These are phyloP conservation scores for Salvelinus fontinalis DNA, from an alignment of 2,113 vertebrate species.

Conservation along the genomic window DNA sequence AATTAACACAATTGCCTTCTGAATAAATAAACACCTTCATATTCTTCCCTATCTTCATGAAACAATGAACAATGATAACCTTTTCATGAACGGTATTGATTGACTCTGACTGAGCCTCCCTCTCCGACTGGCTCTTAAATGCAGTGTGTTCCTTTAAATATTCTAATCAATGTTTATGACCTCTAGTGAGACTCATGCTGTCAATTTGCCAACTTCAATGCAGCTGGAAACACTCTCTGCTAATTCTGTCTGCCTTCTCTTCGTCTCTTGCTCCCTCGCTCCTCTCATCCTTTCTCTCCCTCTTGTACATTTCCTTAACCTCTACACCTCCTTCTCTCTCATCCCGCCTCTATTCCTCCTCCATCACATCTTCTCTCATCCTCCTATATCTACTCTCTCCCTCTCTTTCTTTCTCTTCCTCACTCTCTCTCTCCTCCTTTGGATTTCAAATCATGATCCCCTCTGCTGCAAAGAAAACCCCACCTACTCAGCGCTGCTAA, in stretches of 20 bases:
- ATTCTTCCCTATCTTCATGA: constrained; percentile 3
- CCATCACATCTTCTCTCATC: background rate
- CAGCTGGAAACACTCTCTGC: constrained; percentile 43
- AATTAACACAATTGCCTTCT: background rate
- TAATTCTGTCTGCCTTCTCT: constrained; percentile 10
- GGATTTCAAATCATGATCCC: constrained; percentile 66
- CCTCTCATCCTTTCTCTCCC: background rate
- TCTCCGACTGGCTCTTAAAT: background rate
- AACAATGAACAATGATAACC: background rate
- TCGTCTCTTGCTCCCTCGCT: constrained; percentile 15
- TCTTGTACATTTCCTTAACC: background rate
- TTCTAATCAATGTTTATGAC: constrained; percentile 70
- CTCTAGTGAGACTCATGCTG: constrained; percentile 43
- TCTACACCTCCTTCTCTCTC: background rate
- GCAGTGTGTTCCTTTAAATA: constrained; percentile 57
- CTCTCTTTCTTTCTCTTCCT: background rate
- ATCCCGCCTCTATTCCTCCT: background rate
- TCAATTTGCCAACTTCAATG: constrained; percentile 51
- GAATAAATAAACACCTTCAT: background rate
- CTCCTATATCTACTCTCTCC: background rate
- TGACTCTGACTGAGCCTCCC: background rate
- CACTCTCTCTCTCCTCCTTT: constrained; percentile 7
- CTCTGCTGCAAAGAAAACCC: constrained; percentile 76
- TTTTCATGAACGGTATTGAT: background rate
- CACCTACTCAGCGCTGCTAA: constrained; percentile 74